phyloP scores from a whole-genome alignment of 2,797 vertebrate species.

The Pangasius larnaudii region DNA sequence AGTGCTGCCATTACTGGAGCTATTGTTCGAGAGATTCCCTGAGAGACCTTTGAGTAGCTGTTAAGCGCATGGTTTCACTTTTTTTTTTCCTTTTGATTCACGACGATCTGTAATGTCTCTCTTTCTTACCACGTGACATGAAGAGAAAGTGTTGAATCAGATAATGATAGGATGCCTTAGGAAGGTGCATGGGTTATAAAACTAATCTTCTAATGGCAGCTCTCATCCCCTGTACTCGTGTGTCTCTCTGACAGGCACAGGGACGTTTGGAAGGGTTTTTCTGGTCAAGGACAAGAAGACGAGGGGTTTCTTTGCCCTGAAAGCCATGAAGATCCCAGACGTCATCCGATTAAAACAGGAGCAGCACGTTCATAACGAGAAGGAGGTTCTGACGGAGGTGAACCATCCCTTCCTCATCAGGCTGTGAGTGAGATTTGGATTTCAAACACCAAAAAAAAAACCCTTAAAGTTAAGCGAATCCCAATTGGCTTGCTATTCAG shows the following conservation, averaged over 20 bases:
- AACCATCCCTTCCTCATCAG: conserved; percentile 89
- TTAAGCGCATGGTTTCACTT: neutral
- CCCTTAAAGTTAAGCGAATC: neutral
- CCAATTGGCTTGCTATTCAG: neutral
- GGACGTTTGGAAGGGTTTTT: conserved; percentile 88
- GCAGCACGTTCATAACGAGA: conserved; percentile 94
- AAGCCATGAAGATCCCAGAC: conserved; percentile 93
- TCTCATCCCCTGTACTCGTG: neutral
- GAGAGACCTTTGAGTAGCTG: neutral
- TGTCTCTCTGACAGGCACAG: conserved; percentile 79
- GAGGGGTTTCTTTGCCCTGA: conserved; percentile 84
- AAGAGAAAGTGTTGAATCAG: neutral
- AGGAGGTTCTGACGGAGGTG: conserved; percentile 88
- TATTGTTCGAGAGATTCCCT: neutral
- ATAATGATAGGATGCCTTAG: neutral
- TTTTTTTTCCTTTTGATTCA: neutral
- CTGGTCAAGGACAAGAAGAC: conserved; percentile 77
- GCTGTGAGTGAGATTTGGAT: conserved; percentile 80
- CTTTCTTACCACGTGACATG: neutral
- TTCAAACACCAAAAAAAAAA: neutral
- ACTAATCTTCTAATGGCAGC: conserved; percentile 16
- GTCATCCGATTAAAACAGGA: conserved; percentile 94
- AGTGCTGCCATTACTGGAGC: neutral
- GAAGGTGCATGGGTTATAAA: neutral
- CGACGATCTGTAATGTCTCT: neutral